Base-by-base conservation (phyloP, 2,888 invertebrate species). In the Drosophila anomalata region DNA sequence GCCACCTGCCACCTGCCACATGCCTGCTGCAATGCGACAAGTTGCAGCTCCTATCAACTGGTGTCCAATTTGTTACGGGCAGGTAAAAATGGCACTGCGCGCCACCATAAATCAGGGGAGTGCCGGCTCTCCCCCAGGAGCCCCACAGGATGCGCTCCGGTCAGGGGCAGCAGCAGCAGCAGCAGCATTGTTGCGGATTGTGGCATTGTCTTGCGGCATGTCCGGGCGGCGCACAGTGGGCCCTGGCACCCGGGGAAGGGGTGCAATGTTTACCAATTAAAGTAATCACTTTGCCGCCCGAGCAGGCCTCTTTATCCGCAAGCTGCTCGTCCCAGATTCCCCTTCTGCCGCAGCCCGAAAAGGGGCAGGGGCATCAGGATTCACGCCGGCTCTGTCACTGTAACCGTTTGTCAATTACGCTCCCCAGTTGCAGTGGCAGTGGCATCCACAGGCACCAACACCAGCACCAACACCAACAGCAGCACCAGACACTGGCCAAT, bases 41-140 rank as follows among this genome's bases (percentile, higher is more conserved):
- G 84, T 81, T 75, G 81, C 73, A 52, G 61, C 65, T 67, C 71
- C 78, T 78, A 84, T 82, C 82, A 82, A 82, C 84, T 82, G 81
- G 82, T 82, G 84, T 81, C 81, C 81, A 82, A 81, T 82, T 82
- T 83, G 78, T 76, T 79, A 79, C 76, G 81, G 79, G 73, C 84
- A 81, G 84, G 81, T 81, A 78, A 75, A 79, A 82, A 81, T 82
- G 78, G 78, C 81, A 70, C 67, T 73, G 79, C 81, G 81, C 67
- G 79, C 50, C 73, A 63, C 65, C 73, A 78, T 82, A 82, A 82
- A 84, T 82, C 82, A 84, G 72, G 53, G 11, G 51, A 33, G 60
- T 31, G 29, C 29, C 9, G 29, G 29, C 2, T 2, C 6, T 26
- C 8, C 29, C 29, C 7, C 8, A 17, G 58, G 58, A 58, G 42